Evolutionary conservation across 2,113 vertebrate species (phyloP), one percentile per base, ranked within the genome.

Genomic region (Talpa occidentalis): DNA sequence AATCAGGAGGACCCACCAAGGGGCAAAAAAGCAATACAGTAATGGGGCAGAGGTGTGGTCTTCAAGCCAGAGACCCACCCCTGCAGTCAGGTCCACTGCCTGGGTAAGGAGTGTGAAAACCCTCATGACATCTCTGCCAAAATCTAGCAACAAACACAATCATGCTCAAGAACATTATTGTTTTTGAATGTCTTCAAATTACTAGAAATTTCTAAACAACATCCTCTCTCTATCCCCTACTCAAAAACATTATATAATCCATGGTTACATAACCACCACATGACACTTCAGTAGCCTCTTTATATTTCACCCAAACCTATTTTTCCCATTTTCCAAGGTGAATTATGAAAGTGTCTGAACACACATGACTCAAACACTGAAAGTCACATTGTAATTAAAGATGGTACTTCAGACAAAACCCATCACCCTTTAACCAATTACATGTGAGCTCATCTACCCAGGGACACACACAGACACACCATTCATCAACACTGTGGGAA

Each of bases 121-220:
- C 21, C 67, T 89, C 54, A 62, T 12, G 60, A 62, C 0, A 59
- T 3, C 47, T 73, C 54, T 62, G 81, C 28, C 73, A 67, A 67
- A 88, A 74, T 54, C 54, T 28, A 85, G 22, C 49, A 87, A 72
- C 35, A 52, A 52, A 66, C 40, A 74, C 1, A 59, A 44, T 17
- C 79, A 93, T 26, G 59, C 44, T 90, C 40, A 12, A 83, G 85
- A 91, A 93, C 44, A 26, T 0, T 52, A 32, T 8, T 90, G 79
- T 66, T 95, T 92, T 84, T 84, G 56, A 93, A 88, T 64, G 77
- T 78, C 92, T 95, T 97, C 96, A 95, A 67, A 91, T 94, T 90
- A 95, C 92, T 66, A 93, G 44, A 74, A 56, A 70, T 74, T 73
- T 93, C 70, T 93, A 40, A 94, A 76, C 35, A 90, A 82, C 32